A percentile compares a stretch with the other conserved stretches of the same genome.
Conservation (phyloP, 2,797 vertebrate genomes). For the Myotis planiceps region DNA sequence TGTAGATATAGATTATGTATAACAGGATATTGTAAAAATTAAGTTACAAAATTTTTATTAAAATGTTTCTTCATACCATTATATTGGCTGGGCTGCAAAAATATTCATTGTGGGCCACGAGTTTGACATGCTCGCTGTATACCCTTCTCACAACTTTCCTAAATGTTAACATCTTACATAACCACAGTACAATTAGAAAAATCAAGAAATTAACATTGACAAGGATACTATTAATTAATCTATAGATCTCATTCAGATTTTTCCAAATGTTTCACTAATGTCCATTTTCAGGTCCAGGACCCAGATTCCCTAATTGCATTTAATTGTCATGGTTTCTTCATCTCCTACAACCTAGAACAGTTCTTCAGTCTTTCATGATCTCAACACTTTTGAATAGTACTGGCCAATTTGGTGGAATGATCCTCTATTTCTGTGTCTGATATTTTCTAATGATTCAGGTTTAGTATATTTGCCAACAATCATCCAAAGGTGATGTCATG, state of each 20-base stretch:
- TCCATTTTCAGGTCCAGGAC: background rate
- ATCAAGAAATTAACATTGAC: background rate
- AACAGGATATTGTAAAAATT: no score
- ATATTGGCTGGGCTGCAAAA: no score
- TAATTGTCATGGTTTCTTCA: background rate
- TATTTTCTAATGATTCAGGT: background rate
- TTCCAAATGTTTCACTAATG: background rate
- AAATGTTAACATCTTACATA: no score
- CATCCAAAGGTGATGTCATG: background rate
- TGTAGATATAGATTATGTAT: no score
- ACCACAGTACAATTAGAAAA: background rate
- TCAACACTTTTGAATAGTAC: background rate
- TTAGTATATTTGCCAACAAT: background rate
- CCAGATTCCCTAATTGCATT: background rate
- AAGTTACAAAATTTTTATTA: no score
- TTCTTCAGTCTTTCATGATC: background rate
- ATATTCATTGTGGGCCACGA: no score
- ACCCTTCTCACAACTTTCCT: no score
- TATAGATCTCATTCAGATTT: background rate
- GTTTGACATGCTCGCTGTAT: no score
- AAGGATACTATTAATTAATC: background rate
- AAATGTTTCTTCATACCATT: no score
- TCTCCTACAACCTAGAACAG: background rate
- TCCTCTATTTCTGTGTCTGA: background rate
- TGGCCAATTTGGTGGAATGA: background rate